Percentiles rank a stretch among this genome's conserved stretches.
Conservation (phyloP, 1,140 invertebrate species). For the Armadillidium nasatum region DNA sequence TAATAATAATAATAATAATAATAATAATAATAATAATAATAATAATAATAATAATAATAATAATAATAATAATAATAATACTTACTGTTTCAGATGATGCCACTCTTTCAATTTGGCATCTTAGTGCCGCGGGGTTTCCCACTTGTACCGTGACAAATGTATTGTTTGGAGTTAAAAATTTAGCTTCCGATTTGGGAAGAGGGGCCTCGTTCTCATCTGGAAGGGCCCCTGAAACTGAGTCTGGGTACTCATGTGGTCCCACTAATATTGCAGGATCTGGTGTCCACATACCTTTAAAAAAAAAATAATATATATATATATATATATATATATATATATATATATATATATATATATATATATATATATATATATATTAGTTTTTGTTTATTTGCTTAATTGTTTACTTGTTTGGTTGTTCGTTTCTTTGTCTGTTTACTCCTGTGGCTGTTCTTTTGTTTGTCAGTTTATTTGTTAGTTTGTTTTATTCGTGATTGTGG, state of each 20-base stretch:
- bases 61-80: background rate
- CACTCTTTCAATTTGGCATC: background rate
- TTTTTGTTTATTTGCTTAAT: too few species aligned
- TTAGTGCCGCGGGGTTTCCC: background rate
- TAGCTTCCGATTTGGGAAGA: background rate
- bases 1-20: too few species aligned
- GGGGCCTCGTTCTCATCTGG: background rate
- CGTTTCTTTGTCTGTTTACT: too few species aligned
- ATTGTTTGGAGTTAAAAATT: background rate
- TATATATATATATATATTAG: too few species aligned
- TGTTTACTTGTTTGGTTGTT: too few species aligned
- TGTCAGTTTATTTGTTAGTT: too few species aligned
- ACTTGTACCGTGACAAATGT: background rate
- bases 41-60: too few species aligned
- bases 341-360: too few species aligned
- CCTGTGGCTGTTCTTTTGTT: too few species aligned
- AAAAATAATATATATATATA: background rate
- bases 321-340: too few species aligned
- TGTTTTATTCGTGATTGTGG: too few species aligned
- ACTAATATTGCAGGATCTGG: background rate
- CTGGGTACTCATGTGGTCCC: background rate
- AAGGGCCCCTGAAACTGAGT: background rate
- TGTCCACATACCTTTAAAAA: background rate
- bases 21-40: too few species aligned
- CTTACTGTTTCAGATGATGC: background rate